A percentile compares a stretch with the other conserved stretches of the same genome.
phyloP scores from a whole-genome alignment of 1,140 invertebrate species.

The Scaptomyza graminum region DNA sequence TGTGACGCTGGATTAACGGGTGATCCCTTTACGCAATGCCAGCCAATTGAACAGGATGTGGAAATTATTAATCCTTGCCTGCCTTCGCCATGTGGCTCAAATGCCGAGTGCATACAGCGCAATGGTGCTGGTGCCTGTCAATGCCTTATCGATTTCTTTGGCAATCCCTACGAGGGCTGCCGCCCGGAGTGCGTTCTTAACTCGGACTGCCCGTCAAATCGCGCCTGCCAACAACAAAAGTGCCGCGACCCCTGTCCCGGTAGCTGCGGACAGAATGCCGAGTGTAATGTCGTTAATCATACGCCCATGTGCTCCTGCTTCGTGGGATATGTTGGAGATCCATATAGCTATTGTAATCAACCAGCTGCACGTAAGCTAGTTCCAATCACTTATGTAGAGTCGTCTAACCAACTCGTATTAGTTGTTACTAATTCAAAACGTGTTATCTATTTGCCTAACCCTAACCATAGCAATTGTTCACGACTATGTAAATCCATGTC shows the following conservation, averaged over 20 bases:
- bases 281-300: slow-evolving; percentile 90
- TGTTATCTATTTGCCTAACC: slow-evolving; percentile 51
- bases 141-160: slow-evolving; percentile 88
- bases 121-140: slow-evolving; percentile 89
- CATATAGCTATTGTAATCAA: slow-evolving; percentile 86
- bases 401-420: slow-evolving; percentile 47
- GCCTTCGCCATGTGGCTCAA: slow-evolving; percentile 91
- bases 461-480: slow-evolving; percentile 79
- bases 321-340: slow-evolving; percentile 88
- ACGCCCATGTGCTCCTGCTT: slow-evolving; percentile 89
- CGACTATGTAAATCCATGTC: slow-evolving; percentile 85
- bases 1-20: slow-evolving; percentile 89
- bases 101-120: slow-evolving; percentile 88
- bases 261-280: slow-evolving; percentile 89
- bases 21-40: slow-evolving; percentile 89
- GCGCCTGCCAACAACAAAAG: slow-evolving; percentile 89
- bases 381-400: slow-evolving; percentile 49
- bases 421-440: slow-evolving; percentile 66
- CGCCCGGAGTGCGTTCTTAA: slow-evolving; percentile 90
- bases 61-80: slow-evolving; percentile 87
- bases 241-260: slow-evolving; percentile 91
- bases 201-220: slow-evolving; percentile 88
- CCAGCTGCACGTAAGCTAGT: slow-evolving; percentile 85
- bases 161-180: slow-evolving; percentile 90
- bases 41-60: slow-evolving; percentile 80